Evolutionary conservation across 1,140 invertebrate species (phyloP).

Genomic region (Drosophila mojavensis): DNA sequence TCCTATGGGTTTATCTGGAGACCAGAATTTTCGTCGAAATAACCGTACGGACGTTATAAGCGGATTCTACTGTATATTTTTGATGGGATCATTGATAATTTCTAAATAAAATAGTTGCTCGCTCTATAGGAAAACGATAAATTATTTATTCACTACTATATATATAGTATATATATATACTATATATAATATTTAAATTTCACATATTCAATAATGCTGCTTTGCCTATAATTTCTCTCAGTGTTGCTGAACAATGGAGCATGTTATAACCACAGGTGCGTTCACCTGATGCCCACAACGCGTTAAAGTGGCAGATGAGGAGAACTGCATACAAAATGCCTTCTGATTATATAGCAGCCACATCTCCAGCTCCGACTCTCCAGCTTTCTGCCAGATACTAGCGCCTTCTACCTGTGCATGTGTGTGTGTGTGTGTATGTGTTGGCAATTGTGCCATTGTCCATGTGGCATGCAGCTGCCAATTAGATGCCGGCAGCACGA

Average conservation of each 20-base stretch:
- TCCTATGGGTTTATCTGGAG: no score
- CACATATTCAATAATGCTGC: no score
- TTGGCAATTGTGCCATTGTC: conserved; percentile 41
- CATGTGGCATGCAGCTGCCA: conserved; percentile 46
- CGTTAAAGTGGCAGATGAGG: conserved; percentile 37
- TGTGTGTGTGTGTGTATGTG: not conserved
- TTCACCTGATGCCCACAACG: conserved; percentile 30
- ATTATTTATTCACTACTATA: no score
- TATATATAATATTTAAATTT: no score
- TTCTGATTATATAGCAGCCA: conserved; percentile 31
- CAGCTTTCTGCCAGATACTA: not conserved
- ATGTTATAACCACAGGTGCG: not conserved
- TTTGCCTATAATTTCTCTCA: not conserved
- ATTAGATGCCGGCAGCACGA: conserved; percentile 43
- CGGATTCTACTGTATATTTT: no score
- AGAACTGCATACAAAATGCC: conserved; percentile 44
- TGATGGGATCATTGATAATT: no score
- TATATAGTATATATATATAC: no score
- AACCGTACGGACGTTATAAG: no score
- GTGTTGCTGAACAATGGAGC: conserved; percentile 14
- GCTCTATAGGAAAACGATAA: no score
- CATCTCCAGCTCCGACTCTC: not conserved
- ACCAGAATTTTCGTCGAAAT: no score
- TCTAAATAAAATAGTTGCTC: no score
- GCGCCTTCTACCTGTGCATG: no score